A percentile compares a stretch with the other conserved stretches of the same genome.
phyloP scores from a whole-genome alignment of 2,888 invertebrate species.

The Pyrrhia umbra region DNA sequence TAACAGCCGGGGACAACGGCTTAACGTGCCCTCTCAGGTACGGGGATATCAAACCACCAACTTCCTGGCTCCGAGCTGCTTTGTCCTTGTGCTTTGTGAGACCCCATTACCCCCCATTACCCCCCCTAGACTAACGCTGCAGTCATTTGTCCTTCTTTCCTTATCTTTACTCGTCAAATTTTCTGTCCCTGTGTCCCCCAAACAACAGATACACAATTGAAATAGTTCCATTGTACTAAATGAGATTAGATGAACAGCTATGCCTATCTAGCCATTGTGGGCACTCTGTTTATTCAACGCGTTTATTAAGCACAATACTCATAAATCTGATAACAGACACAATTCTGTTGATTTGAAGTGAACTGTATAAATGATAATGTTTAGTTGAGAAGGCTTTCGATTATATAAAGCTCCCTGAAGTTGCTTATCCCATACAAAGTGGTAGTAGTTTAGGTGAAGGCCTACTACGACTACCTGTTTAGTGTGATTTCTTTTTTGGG shows the following conservation, averaged over 20 bases:
- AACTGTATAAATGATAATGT: not conserved
- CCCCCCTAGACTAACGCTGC: too few species aligned
- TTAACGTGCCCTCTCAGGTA: too few species aligned
- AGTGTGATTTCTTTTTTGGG: too few species aligned
- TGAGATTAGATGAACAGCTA: slow-evolving; percentile 66
- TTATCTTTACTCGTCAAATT: not conserved
- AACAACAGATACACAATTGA: slow-evolving; percentile 62
- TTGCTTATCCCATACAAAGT: too few species aligned
- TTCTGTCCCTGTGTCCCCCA: slow-evolving; percentile 12
- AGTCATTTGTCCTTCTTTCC: too few species aligned
- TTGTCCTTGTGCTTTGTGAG: too few species aligned
- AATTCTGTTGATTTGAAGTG: slow-evolving; percentile 31
- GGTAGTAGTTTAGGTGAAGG: too few species aligned
- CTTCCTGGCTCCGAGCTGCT: too few species aligned
- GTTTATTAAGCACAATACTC: slow-evolving; percentile 36
- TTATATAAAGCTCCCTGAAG: slow-evolving; percentile 1
- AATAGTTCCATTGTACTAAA: slow-evolving; percentile 66
- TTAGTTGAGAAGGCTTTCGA: not conserved
- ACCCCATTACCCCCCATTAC: too few species aligned
- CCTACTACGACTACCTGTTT: too few species aligned
- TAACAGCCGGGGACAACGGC: too few species aligned
- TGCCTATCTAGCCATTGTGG: slow-evolving; percentile 51
- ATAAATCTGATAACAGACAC: slow-evolving; percentile 35
- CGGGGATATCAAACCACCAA: too few species aligned
- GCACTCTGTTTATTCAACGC: slow-evolving; percentile 30